These are phyloP conservation scores for Pluvialis apricaria DNA, from an alignment of 2,113 vertebrate species.

Conservation along the genomic window DNA sequence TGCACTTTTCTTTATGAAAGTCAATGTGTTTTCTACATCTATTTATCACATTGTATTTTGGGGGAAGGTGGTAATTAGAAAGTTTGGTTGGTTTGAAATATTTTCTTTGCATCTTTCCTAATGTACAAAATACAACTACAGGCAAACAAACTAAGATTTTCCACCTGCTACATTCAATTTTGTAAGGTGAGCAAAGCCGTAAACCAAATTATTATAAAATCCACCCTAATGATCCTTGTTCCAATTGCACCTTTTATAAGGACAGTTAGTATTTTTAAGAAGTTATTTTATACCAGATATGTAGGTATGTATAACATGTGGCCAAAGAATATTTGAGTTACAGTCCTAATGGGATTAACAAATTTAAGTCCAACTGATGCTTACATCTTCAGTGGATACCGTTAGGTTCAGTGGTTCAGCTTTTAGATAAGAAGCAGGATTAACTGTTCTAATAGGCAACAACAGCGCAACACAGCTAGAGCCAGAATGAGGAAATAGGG, in stretches of 20 bases:
- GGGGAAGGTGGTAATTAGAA: neutral
- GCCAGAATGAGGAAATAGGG: neutral
- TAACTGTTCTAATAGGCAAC: neutral
- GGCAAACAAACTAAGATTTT: constrained; percentile 9
- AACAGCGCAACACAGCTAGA: too few relatives aligned
- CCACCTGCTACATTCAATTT: constrained; percentile 11
- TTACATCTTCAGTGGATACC: neutral
- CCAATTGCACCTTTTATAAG: neutral
- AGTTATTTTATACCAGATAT: neutral
- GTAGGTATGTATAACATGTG: neutral
- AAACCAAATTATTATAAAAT: constrained; percentile 22
- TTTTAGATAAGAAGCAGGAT: neutral
- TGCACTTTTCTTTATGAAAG: neutral
- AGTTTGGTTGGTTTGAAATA: neutral
- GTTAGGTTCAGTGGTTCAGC: neutral
- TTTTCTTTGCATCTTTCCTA: neutral
- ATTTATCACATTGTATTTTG: neutral
- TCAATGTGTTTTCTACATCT: neutral
- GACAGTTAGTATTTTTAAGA: neutral
- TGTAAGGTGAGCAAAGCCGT: neutral
- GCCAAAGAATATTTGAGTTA: neutral
- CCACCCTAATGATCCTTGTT: neutral
- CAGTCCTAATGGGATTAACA: neutral
- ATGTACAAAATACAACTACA: neutral
- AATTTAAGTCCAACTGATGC: neutral